Base-by-base conservation (phyloP, 2,888 invertebrate genomes). In the Drosophila macrospina region DNA sequence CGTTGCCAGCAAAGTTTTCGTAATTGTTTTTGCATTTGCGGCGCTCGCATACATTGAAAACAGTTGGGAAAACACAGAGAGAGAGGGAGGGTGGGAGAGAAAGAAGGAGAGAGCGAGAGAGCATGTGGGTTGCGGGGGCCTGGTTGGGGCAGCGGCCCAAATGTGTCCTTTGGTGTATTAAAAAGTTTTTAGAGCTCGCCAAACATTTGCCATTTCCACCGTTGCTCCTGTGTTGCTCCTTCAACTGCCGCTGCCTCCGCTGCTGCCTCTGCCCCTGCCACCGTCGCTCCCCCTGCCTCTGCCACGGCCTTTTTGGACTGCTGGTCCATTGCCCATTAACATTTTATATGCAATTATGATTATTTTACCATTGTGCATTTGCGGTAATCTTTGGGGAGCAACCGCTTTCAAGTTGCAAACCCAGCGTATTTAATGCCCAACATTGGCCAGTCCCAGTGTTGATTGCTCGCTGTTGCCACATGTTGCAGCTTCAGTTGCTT, bases 131-230 rank as follows among this genome's bases (percentile, higher is more conserved):
- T 39, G n/a, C n/a, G n/a, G n/a, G n/a, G n/a, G n/a, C n/a, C n/a
- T n/a, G n/a, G n/a, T 2, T 13, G 52, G 45, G 71, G 63, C 47
- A 41, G 48, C 63, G 71, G 83, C 86, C 83, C 85, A 89, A 86
- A 86, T 86, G 89, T 86, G 89, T 86, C 85, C 85, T 86, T 89
- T 86, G 88, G 88, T 75, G 89, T 87, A 85, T 88, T 89, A 89
- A 89, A 88, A 85, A 88, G 84, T 88, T 85, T 87, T 70, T 70
- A 67, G 69, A 78, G 56, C 57, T 50, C 13, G 63, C 60, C 62
- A 48, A 60, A 52, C 66, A 60, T 56, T 50, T 42, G 59, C 59
- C 57, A 63, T 52, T 64, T 50, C 37, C 42, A 16, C 37, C n/a
- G 28, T 28, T 32, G 34, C 45, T 13, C 16, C 36, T 28, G 8